Evolutionary conservation across 2,797 vertebrate species (phyloP).

Genomic region (Pseudochirops corinnae): DNA sequence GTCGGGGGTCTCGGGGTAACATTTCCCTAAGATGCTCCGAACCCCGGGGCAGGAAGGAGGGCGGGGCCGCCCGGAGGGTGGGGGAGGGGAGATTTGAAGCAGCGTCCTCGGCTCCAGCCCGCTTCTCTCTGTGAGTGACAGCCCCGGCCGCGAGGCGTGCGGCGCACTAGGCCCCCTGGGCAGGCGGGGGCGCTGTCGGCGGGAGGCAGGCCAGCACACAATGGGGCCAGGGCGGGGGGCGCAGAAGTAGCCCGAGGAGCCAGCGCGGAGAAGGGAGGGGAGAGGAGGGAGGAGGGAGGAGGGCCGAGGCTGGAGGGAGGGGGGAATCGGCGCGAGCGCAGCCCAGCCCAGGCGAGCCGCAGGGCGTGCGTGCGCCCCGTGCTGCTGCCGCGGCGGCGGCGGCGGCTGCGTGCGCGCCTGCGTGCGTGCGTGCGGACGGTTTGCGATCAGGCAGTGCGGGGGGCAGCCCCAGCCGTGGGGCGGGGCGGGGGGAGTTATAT

Average conservation of each 20-base stretch:
- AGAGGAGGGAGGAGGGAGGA: background rate
- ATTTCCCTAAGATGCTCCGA: background rate
- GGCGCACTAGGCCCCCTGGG: background rate
- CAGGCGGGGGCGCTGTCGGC: background rate
- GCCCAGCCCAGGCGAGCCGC: conserved; percentile 26
- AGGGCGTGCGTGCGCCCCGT: conserved; percentile 10
- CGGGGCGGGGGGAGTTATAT: conserved; percentile 82
- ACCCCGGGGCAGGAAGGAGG: background rate
- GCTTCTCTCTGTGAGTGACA: background rate
- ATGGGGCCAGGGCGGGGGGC: conserved; percentile 42
- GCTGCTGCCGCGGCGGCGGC: background rate
- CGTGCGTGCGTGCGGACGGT: conserved; percentile 30
- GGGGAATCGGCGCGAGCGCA: background rate
- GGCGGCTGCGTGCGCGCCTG: conserved; percentile 63
- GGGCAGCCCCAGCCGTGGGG: conserved; percentile 81
- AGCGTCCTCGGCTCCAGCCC: background rate
- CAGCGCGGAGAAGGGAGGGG: background rate
- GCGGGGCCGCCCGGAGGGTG: background rate
- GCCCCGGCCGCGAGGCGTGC: background rate
- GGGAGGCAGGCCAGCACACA: conserved; percentile 61
- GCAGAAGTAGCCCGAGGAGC: background rate
- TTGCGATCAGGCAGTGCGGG: conserved; percentile 81
- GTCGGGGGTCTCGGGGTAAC: background rate
- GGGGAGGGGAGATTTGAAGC: background rate
- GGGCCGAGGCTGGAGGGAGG: background rate